Evolutionary conservation across 2,113 vertebrate genomes (phyloP), one percentile per base, ranked within the genome.

Genomic region (Atractosteus spatula): DNA sequence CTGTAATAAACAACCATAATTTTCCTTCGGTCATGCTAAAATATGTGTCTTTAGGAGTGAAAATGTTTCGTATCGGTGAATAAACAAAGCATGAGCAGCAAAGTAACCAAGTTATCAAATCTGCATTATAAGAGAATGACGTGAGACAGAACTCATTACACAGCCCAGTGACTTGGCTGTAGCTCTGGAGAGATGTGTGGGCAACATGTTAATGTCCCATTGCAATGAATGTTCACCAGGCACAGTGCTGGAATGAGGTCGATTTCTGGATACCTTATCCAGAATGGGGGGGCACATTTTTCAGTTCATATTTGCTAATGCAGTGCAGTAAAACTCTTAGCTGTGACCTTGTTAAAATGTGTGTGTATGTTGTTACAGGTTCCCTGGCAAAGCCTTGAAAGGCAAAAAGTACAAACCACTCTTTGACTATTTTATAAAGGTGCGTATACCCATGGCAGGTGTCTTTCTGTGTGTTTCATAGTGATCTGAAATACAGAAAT

Each of bases 351-450:
- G 7, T 55, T 67, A 12, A 71, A 29, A 51, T 71, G 62, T 10
- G 7, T 42, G 17, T 68, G 72, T 61, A 73, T 47, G 63, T 47
- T 80, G 84, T 73, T 78, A 74, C 80, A 99, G 97, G 77, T 99
- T 99, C 88, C 94, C 94, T 76, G 97, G 97, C 43, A 79, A 90
- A 81, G 78, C 5, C 43, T 92, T 99, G 70, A 97, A 96, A 85
- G 97, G 96, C 74, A 98, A 96, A 85, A 94, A 90, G 66, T 99
- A 99, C 79, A 94, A 85, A 79, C 97, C 97, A 13, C 90, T 99
- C 45, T 99, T 99, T 82, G 87, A 90, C 2, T 99, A 99, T 84
- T 99, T 99, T 84, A 80, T 91, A 75, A 89, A 95, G 96, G 97
- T 98, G 85, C 88, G 89, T 87, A 72, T 0, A 69, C 10, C 47